phyloP scores from a whole-genome alignment of 2,888 invertebrate species.

The Limnephilus marmoratus region DNA sequence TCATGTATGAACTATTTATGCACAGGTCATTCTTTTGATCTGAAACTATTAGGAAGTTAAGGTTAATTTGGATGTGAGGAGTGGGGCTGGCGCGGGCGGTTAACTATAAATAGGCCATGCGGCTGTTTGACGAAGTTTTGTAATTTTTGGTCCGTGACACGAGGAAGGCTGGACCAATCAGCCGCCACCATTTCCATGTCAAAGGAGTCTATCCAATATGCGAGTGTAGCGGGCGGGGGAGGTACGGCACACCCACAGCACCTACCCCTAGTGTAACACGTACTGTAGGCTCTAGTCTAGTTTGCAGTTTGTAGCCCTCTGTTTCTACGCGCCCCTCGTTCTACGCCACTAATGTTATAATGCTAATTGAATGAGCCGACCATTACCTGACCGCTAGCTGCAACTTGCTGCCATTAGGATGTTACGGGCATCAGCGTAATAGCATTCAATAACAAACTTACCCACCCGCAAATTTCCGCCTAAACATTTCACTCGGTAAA shows the following conservation, averaged over 20 bases:
- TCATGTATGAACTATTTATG: not conserved
- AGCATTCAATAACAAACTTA: not conserved
- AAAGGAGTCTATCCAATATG: constrained; percentile 37
- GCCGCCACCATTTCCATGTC: constrained; percentile 36
- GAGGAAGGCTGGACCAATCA: constrained; percentile 33
- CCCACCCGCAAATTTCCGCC: not conserved
- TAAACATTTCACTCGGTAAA: not conserved
- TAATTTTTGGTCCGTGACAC: constrained; percentile 42
- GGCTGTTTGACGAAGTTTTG: constrained; percentile 37
- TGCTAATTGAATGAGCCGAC: constrained; percentile 22
- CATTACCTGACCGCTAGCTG: not conserved
- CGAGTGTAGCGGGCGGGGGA: constrained; percentile 29
- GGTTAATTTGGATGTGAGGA: not conserved
- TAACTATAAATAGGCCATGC: not conserved
- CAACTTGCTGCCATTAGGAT: not conserved
- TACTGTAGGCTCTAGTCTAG: not conserved
- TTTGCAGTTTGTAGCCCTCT: not conserved
- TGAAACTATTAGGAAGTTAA: not conserved
- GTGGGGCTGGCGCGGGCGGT: not conserved
- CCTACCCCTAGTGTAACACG: not conserved
- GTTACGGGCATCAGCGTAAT: not conserved
- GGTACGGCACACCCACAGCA: not conserved
- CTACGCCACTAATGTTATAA: not conserved
- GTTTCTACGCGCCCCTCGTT: not conserved
- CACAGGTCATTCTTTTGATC: not conserved